Evolutionary conservation across 2,888 invertebrate genomes (phyloP), one percentile per base, ranked within the genome.

Genomic region (Sarcophaga carnaria): DNA sequence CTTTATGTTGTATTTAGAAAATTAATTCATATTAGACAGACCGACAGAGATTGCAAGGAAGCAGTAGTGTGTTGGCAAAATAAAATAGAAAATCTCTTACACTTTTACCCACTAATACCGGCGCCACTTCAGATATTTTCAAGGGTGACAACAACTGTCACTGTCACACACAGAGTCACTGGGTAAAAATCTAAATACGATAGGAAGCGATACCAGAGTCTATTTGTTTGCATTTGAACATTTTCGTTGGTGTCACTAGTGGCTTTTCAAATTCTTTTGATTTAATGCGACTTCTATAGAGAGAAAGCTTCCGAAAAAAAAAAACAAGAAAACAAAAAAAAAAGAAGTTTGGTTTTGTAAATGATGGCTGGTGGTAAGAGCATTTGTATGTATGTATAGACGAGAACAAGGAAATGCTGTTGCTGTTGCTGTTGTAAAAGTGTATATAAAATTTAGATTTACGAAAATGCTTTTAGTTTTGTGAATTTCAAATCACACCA

Each of bases 401-500:
- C 37, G 37, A 6, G 6, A 37, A 37, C 37, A 37, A 37, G 37
- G 6, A 37, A 37, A 37, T 37, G 37, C 6, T 37, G 5, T 37
- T 37, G 37, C 6, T 37, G 5, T 37, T 37, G 14, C 10, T 70
- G 69, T 20, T 59, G 47, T 72, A 71, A 47, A 76, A 62, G 66
- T 66, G 79, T 75, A 80, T 84, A 74, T 37, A 37, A 37, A 74
- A 84, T 84, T 84, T 84, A 80, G 84, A 84, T 80, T 84, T 84
- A 85, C 70, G 83, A 70, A 80, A 90, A 90, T 89, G 91, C 92
- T 91, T 92, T 91, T 92, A 92, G 92, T 92, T 91, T 92, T 92
- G 91, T 92, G 92, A 92, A 92, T 92, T 91, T 90, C 88, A 91
- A 92, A 92, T 92, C 90, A 91, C 90, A 90, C 90, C 84, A 90